Base-by-base conservation (phyloP, 1,140 invertebrate genomes). In the Drosophila busckii region DNA sequence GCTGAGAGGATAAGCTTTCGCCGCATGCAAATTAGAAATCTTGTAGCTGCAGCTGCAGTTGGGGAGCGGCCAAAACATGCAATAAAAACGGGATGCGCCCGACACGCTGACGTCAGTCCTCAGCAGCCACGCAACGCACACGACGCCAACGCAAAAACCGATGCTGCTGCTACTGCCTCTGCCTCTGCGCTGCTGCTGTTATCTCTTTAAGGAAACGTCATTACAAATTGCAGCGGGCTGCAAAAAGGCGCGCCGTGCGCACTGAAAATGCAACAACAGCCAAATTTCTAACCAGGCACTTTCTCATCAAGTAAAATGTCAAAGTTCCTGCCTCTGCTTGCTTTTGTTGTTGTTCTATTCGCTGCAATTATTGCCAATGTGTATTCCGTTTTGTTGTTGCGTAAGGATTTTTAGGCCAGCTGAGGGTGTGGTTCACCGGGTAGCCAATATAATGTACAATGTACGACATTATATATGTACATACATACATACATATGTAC, bases 391-490 rank as follows among this genome's bases (percentile, higher is more conserved):
- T 78, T 76, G 67, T 78, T 78, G 63, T 78, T 78, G 71, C 71
- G 71, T 78, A 78, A 78, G 73, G 70, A 70, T 82, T 83, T 83
- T 69, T 84, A 71, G 78, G 78, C 55, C 78, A 84, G 61, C 54
- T 65, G 56, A 84, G 78, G 78, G 78, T 80, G 76, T 83, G 76
- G 76, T 75, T 80, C 67, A 70, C 59, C 41, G 48, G 54, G 60
- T 48, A 59, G 54, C 54, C 55, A 59, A 59, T 52, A 40, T 59
- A 63, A 50, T 40, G 28, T 46, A 54, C 41, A 60, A 13, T 61
- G 58, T 55, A n/a, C n/a, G n/a, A n/a, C n/a, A n/a, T n/a, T n/a
- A n/a, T n/a, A 41, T 22, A 26, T 23, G 16, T 12, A 7, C 29
- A 20, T 38, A 35, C 25, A 49, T 25, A 50, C 10, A 15, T 3